Evolutionary conservation across 2,888 invertebrate species (phyloP).

Genomic region (Rhagonycha fulva): DNA sequence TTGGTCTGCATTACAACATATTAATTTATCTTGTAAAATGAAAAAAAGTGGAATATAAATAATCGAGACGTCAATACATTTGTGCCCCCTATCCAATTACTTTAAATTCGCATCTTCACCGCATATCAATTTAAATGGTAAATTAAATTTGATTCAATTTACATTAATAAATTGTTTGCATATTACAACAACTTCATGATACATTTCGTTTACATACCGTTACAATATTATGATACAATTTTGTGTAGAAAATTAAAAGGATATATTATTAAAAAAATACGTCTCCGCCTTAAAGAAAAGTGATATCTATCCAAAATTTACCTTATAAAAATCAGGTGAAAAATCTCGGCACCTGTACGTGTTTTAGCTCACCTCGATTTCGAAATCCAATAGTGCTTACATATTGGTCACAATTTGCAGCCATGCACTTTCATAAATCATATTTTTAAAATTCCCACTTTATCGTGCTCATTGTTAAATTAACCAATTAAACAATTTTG

Average conservation of each 20-base stretch:
- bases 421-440: not conserved
- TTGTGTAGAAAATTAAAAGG: not conserved
- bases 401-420: slow-evolving; percentile 15
- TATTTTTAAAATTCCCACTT: slow-evolving; percentile 5
- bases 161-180: not conserved
- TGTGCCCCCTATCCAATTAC: slow-evolving; percentile 8
- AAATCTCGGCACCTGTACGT: slow-evolving; percentile 13
- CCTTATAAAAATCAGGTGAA: slow-evolving; percentile 11
- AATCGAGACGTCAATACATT: not conserved
- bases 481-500: slow-evolving; percentile 5
- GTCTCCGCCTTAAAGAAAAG: not conserved
- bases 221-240: not conserved
- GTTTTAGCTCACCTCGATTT: slow-evolving; percentile 25
- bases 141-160: not conserved
- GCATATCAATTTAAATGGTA: slow-evolving; percentile 14
- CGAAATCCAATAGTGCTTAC: slow-evolving; percentile 18
- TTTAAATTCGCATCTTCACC: slow-evolving; percentile 9
- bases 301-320: not conserved
- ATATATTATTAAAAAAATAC: not conserved
- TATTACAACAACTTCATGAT: slow-evolving; percentile 1
- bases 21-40: not conserved
- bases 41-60: not conserved
- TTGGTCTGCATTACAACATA: not conserved
- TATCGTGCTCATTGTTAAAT: not conserved
- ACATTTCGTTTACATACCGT: not conserved